These are phyloP conservation scores for Holothuria scabra DNA, from an alignment of 53 echinoderm and acorn worm species.

Conservation along the genomic window DNA sequence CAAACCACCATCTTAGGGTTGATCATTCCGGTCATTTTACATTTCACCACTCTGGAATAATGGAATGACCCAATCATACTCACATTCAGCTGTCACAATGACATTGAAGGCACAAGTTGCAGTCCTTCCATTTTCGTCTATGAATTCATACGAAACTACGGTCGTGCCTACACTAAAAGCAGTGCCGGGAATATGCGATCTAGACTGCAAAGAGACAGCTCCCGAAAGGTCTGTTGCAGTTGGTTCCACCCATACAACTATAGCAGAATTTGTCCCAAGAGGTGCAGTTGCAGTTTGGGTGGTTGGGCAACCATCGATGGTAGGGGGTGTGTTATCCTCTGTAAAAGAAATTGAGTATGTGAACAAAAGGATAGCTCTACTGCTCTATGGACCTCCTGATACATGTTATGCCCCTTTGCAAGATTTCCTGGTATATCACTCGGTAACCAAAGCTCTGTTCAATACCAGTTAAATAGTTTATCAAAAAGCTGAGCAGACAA, in stretches of 20 bases:
- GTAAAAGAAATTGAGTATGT: background rate
- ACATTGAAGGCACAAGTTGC: constrained; percentile 2
- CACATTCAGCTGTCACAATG: background rate
- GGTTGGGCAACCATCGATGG: constrained; percentile 59
- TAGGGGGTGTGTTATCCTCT: constrained; percentile 69
- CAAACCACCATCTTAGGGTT: no score
- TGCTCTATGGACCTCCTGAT: no score
- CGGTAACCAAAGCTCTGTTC: no score
- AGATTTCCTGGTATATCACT: no score
- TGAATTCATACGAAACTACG: background rate
- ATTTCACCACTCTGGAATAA: no score
- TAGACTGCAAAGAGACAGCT: constrained; percentile 16
- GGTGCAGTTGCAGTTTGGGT: constrained; percentile 26
- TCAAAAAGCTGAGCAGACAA: no score
- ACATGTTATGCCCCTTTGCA: no score
- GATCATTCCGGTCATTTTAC: no score
- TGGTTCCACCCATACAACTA: constrained; percentile 41
- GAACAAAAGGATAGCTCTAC: no score
- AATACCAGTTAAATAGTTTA: no score
- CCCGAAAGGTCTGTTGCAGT: constrained; percentile 54
- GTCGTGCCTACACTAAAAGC: background rate
- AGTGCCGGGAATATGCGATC: constrained; percentile 1
- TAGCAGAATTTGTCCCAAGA: constrained; percentile 30
- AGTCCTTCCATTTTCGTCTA: background rate
- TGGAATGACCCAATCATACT: no score